Conservation (phyloP, 2,113 vertebrate species). For the Toxostoma redivivum region DNA sequence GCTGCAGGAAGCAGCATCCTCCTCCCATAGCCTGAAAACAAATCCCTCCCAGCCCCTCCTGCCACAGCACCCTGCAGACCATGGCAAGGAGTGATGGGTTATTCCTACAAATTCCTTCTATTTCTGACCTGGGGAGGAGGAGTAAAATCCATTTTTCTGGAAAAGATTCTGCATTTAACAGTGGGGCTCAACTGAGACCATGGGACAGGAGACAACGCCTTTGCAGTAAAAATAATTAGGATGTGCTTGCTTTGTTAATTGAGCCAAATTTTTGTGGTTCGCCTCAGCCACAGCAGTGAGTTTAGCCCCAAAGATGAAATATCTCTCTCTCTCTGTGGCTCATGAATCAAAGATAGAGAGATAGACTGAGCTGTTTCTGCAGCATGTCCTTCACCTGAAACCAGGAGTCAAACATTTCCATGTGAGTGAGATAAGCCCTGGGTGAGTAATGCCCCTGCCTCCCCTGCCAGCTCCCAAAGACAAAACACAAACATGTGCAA, state of each 20-base stretch:
- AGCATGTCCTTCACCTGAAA: conserved; percentile 18
- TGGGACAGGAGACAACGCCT: neutral
- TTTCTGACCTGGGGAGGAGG: neutral
- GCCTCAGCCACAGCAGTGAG: neutral
- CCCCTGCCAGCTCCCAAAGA: neutral
- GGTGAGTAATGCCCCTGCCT: conserved; percentile 5
- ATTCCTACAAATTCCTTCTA: neutral
- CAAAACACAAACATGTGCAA: neutral
- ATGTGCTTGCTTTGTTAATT: neutral
- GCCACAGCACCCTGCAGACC: accelerated
- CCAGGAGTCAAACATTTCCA: neutral
- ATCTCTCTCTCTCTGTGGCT: neutral
- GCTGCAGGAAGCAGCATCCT: neutral
- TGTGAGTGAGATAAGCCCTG: neutral
- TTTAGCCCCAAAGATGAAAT: neutral
- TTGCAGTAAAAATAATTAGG: neutral
- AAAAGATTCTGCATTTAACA: neutral
- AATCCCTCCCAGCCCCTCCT: neutral
- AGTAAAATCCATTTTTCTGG: neutral
- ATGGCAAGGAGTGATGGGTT: accelerated
- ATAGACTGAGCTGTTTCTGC: neutral
- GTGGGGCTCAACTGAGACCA: neutral
- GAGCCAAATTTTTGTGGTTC: neutral
- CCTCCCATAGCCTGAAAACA: neutral
- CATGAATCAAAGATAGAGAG: neutral